These are phyloP conservation scores for Discoglossus pictus DNA, from an alignment of 2,797 vertebrate genomes.

Conservation along the genomic window DNA sequence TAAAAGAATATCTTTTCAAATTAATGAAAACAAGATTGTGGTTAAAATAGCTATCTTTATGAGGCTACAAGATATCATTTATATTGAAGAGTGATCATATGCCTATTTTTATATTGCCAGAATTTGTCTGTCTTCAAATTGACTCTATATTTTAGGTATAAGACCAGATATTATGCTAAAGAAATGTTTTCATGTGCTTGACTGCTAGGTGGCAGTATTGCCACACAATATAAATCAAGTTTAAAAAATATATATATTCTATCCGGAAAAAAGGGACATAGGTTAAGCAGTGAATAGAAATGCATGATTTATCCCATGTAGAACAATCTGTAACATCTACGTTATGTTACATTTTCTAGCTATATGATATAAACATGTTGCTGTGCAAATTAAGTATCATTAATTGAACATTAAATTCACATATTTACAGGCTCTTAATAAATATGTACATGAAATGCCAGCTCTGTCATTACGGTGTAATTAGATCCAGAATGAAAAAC, in stretches of 20 bases:
- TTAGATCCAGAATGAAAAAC: constrained; percentile 8
- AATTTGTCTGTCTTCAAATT: no score
- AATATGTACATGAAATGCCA: constrained; percentile 20
- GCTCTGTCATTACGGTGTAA: constrained; percentile 29
- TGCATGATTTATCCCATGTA: constrained; percentile 24
- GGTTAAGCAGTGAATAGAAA: constrained; percentile 20
- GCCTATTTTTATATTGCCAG: no score
- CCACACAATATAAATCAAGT: constrained; percentile 21
- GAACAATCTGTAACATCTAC: constrained; percentile 17
- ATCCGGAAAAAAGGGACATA: background rate
- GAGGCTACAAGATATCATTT: no score
- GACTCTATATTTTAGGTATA: no score
- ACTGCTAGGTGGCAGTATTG: constrained; percentile 67
- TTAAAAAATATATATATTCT: background rate
- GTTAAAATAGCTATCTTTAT: no score
- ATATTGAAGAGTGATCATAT: no score
- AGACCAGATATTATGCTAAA: no score
- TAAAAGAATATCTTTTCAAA: no score
- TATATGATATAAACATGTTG: constrained; percentile 25
- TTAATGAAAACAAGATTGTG: no score
- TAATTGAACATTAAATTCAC: constrained; percentile 28
- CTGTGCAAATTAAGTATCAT: constrained; percentile 30
- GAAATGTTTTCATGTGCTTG: no score
- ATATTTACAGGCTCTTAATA: constrained; percentile 14
- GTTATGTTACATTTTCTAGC: constrained; percentile 33